These are phyloP conservation scores for Engraulis encrasicolus DNA, from an alignment of 2,113 vertebrate genomes.

Conservation along the genomic window DNA sequence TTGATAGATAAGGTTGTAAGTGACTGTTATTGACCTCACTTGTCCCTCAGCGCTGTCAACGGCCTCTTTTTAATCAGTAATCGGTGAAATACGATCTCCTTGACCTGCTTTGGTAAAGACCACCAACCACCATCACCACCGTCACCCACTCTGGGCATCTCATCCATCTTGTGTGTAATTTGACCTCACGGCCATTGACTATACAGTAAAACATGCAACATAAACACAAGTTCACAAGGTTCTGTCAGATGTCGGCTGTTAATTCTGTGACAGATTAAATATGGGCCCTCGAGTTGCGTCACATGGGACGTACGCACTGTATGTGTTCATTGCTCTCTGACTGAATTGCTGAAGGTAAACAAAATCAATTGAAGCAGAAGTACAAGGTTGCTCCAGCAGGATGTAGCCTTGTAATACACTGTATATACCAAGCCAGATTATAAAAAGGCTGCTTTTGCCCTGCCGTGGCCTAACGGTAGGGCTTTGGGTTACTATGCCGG, in stretches of 20 bases:
- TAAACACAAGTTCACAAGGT: background rate
- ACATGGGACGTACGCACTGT: background rate
- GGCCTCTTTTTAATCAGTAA: conserved; percentile 11
- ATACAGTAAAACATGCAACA: background rate
- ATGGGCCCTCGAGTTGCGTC: background rate
- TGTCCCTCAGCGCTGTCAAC: conserved; percentile 7
- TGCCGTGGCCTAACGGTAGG: too few relatives aligned
- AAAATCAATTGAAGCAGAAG: too few relatives aligned
- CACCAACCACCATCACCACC: too few relatives aligned
- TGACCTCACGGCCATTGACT: conserved; percentile 11
- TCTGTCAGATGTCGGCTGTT: background rate
- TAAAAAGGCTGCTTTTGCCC: too few relatives aligned
- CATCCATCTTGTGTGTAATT: background rate
- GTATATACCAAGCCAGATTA: too few relatives aligned
- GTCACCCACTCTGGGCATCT: too few relatives aligned
- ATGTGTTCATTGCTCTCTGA: background rate
- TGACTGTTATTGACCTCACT: conserved; percentile 14
- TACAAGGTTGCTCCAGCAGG: too few relatives aligned
- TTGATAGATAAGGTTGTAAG: conserved; percentile 19
- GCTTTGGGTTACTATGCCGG: too few relatives aligned
- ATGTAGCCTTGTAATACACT: too few relatives aligned
- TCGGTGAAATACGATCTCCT: conserved; percentile 21
- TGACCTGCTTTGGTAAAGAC: background rate
- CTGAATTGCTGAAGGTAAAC: too few relatives aligned
- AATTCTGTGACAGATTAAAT: background rate